Evolutionary conservation across 1,140 invertebrate genomes (phyloP).

Genomic region (Pectinophora gossypiella): DNA sequence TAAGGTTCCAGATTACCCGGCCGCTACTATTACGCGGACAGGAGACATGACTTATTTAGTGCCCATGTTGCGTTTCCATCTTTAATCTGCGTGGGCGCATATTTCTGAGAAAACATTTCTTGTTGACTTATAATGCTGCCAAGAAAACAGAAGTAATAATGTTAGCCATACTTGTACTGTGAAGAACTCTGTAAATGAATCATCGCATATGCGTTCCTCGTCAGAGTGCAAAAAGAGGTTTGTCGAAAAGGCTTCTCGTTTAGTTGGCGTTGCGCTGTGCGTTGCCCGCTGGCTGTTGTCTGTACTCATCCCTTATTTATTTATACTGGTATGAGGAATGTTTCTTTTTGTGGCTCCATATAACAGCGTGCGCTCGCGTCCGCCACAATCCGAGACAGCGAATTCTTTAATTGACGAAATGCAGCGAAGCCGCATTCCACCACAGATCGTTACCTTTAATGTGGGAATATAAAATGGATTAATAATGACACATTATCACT

Average conservation of each 20-base stretch:
- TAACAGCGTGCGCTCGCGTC: slow-evolving; percentile 44
- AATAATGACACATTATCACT: slow-evolving; percentile 33
- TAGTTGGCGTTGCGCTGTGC: slow-evolving; percentile 40
- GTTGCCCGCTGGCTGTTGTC: slow-evolving; percentile 25
- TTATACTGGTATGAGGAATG: slow-evolving; percentile 69
- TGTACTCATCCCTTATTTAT: slow-evolving; percentile 72
- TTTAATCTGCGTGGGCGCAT: slow-evolving; percentile 70
- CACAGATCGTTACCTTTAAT: slow-evolving; percentile 47
- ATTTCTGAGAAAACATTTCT: slow-evolving; percentile 72
- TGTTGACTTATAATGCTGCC: slow-evolving; percentile 59
- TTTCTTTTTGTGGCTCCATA: slow-evolving; percentile 47
- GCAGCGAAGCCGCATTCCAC: slow-evolving; percentile 46
- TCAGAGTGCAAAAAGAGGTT: slow-evolving; percentile 66
- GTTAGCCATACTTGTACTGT: slow-evolving; percentile 67
- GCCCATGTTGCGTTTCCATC: slow-evolving; percentile 65
- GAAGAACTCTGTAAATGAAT: slow-evolving; percentile 71
- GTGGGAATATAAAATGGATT: slow-evolving; percentile 49
- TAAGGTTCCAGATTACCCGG: slow-evolving; percentile 38
- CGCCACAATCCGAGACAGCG: slow-evolving; percentile 44
- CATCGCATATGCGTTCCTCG: slow-evolving; percentile 70
- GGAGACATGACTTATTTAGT: slow-evolving; percentile 66
- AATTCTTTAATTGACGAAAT: slow-evolving; percentile 70
- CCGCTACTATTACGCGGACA: slow-evolving; percentile 48
- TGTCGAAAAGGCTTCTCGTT: slow-evolving; percentile 69
- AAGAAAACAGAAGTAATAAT: slow-evolving; percentile 72